phyloP scores from a whole-genome alignment of 2,888 invertebrate species.

The Quadriops clusia region DNA sequence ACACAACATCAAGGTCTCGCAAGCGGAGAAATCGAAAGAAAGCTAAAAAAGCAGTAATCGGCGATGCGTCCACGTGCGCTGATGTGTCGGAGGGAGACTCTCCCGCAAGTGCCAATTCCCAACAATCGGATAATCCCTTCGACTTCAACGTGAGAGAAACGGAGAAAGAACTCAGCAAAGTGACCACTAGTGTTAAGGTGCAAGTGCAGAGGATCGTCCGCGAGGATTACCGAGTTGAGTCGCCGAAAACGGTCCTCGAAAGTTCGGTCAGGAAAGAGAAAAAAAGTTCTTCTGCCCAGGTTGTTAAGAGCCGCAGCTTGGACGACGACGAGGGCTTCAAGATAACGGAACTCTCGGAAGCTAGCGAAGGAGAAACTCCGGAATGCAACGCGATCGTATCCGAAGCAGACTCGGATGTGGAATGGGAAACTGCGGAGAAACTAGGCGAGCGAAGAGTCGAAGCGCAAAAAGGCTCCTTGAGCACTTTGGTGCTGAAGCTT shows the following conservation, averaged over 20 bases:
- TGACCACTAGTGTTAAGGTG: too few species aligned
- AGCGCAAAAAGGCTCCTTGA: constrained; percentile 6
- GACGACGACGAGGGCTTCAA: constrained; percentile 32
- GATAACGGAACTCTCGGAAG: constrained; percentile 33
- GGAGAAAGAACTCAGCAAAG: too few species aligned
- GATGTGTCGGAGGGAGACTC: too few species aligned
- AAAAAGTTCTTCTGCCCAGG: constrained; percentile 4
- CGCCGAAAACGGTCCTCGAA: constrained; percentile 22
- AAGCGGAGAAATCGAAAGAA: constrained; percentile 19
- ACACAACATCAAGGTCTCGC: constrained; percentile 20
- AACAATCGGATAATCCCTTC: too few species aligned
- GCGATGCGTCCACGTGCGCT: too few species aligned
- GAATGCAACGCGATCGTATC: constrained; percentile 43
- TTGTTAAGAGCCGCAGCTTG: constrained; percentile 31
- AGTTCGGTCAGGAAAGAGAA: constrained; percentile 8
- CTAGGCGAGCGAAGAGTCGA: constrained; percentile 26
- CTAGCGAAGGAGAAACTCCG: constrained; percentile 25
- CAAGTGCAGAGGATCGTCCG: constrained; percentile 9
- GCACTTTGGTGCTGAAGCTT: constrained; percentile 9
- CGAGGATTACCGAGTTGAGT: constrained; percentile 32
- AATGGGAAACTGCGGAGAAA: constrained; percentile 45
- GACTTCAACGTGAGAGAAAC: too few species aligned
- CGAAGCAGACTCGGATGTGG: constrained; percentile 52
- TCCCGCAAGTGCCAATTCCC: too few species aligned
- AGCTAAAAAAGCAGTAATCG: constrained; percentile 13